These are phyloP conservation scores for Rhea americana DNA, from an alignment of 2,113 vertebrate genomes.

Conservation along the genomic window DNA sequence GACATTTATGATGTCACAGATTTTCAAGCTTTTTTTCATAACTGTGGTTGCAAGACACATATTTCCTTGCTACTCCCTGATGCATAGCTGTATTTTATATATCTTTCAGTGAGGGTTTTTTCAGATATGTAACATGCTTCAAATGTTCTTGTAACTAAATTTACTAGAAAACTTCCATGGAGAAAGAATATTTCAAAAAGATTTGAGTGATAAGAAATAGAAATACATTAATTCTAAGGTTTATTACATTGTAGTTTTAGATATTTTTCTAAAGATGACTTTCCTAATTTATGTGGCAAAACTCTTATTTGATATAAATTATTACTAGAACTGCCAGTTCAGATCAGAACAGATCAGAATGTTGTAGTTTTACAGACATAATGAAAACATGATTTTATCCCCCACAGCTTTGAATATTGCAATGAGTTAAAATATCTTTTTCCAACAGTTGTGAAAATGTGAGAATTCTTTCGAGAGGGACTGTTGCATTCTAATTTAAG, in stretches of 20 bases:
- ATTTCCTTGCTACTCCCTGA: slow-evolving; percentile 16
- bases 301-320: fast-evolving
- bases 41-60: slow-evolving; percentile 14
- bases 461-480: background rate
- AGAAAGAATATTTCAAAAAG: background rate
- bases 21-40: slow-evolving; percentile 36
- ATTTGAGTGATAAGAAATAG: background rate
- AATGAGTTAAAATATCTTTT: background rate
- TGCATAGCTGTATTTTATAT: background rate
- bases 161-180: background rate
- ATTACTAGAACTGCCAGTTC: background rate
- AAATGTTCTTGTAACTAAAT: background rate
- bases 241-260: background rate
- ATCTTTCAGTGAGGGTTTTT: background rate
- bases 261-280: background rate
- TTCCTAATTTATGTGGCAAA: background rate
- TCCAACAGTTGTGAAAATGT: background rate
- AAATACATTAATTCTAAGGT: background rate
- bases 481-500: background rate
- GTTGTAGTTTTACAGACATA: background rate
- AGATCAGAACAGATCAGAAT: background rate
- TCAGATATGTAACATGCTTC: background rate
- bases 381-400: background rate
- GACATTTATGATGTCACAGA: slow-evolving; percentile 57
- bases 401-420: background rate